Conservation (phyloP, 1,140 invertebrate genomes). For the Aphaenogaster floridana region DNA sequence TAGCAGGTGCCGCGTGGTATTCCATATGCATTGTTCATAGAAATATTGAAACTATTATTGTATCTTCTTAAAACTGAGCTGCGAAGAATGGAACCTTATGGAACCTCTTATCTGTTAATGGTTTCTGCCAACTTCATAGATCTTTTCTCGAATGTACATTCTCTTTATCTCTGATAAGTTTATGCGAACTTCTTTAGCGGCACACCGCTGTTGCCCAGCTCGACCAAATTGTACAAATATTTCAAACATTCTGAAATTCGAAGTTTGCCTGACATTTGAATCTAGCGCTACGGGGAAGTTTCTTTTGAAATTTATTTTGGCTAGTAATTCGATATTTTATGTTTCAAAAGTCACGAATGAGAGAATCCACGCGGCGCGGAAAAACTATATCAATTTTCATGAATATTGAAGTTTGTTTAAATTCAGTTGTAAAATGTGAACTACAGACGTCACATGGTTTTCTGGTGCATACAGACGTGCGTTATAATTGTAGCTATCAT, state of each 20-base stretch:
- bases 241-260: constrained; percentile 1
- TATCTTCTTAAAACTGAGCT: neutral
- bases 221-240: neutral
- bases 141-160: constrained; percentile 12
- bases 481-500: constrained; percentile 48
- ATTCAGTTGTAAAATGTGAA: constrained; percentile 21
- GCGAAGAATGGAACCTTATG: neutral
- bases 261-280: neutral
- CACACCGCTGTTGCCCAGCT: neutral
- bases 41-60: neutral
- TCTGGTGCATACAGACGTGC: neutral
- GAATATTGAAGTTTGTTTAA: constrained; percentile 8
- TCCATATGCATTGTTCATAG: too few species aligned
- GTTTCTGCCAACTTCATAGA: neutral
- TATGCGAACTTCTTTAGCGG: neutral
- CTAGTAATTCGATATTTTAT: neutral
- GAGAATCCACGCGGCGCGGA: neutral
- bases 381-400: neutral
- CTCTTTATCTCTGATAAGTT: constrained; percentile 9
- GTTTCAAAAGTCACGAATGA: neutral
- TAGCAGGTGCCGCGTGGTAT: neutral
- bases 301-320: neutral
- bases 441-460: constrained; percentile 39
- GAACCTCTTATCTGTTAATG: constrained; percentile 3
- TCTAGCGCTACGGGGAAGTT: neutral